Evolutionary conservation across 2,888 invertebrate genomes (phyloP), one percentile per base, ranked within the genome.

Genomic region (Pristionchus entomophagus): DNA sequence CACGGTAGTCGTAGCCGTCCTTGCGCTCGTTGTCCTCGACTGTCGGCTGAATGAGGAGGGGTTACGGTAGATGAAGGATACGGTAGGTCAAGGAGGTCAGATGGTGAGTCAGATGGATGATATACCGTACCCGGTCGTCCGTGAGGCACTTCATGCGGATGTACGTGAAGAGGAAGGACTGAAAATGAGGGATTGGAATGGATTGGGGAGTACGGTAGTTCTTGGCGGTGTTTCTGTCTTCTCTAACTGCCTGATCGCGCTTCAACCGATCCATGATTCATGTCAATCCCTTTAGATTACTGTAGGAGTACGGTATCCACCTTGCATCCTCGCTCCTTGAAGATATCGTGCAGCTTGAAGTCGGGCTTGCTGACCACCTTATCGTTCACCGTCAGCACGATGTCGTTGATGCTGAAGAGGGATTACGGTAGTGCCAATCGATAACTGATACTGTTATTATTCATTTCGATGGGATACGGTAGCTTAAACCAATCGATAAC

Each of bases 351-450:
- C 51, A 80, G 49, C 78, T 80, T 80, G 78, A 80, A 80, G 51
- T 80, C 78, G 78, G 51, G 29, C 51, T 80, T 80, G 29, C 29
- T 32, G 29, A 26, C 78, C 14, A 80, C 78, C 51, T 49, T 32
- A 32, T 51, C 78, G 78, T 80, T 80, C 19, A 80, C 51, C 22
- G 78, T 80, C 17, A 80, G 78, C 51, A 80, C 32, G 51, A 80
- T 51, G 78, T 80, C 78, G 41, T 41, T 41, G 14, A 51, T 3
- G 17, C 78, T 80, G 49, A 29, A 80, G n/a, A 35, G 65, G 69
- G 38, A n/a, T 0, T 69, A 69, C 69, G 69, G 41, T 69, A 69
- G 12, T 0, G 38, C 6, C 1, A 17, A 69, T 41, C 45, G 73
- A 73, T 10, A 12, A 73, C 41, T 45, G 26, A 56, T 45, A 6